Base-by-base conservation (phyloP, 2,888 invertebrate species). In the Drosophila affinis region DNA sequence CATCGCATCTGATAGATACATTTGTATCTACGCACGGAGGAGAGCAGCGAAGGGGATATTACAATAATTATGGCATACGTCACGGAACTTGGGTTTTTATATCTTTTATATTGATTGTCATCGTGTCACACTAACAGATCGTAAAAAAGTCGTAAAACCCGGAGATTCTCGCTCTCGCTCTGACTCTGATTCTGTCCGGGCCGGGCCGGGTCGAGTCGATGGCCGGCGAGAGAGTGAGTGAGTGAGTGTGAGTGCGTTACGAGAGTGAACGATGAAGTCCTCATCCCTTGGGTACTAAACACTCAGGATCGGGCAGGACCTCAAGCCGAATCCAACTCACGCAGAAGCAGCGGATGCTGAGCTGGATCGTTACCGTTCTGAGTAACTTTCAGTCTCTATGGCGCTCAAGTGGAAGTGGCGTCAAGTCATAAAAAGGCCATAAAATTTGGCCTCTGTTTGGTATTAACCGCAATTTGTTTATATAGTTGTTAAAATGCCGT, bases 391-490 rank as follows among this genome's bases (percentile, higher is more conserved):
- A 24, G 27, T 45, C 49, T 44, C 54, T 44, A 49, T 59, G 52
- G 59, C 63, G 70, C 71, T 78, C 79, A 79, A 89, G 87, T 89
- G 91, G 90, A 90, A 90, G 87, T 89, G 91, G 91, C 91, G 91
- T 86, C 85, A 92, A 91, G 91, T 91, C 91, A 89, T 91, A 91
- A 91, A 92, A 91, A 87, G 75, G 75, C 81, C 81, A 88, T 91
- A 90, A 91, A 91, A 81, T 70, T 72, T 51, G 73, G 72, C 45
- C 71, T 78, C 64, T 59, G 65, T 63, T 67, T 70, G 73, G 78
- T 75, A 88, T 78, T 84, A 79, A 80, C 90, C 90, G 75, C 89
- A 90, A 90, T 88, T 82, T 88, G 90, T 88, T 89, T 90, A 86
- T 90, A 78, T 86, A 83, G 87, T 87, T 89, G 88, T 89, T 86